phyloP scores from a whole-genome alignment of 2,113 vertebrate species.

The Delphinus delphis region DNA sequence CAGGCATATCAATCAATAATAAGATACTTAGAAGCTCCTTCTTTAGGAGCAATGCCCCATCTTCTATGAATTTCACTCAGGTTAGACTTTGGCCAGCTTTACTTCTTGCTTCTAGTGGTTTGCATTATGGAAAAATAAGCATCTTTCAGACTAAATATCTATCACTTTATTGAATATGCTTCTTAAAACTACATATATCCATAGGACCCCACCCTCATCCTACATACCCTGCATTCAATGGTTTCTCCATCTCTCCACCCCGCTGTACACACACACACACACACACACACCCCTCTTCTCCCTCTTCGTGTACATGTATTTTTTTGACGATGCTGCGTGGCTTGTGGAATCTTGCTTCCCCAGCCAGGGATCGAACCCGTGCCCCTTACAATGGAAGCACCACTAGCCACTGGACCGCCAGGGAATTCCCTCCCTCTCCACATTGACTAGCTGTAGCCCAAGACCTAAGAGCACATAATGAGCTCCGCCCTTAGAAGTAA shows the following conservation, averaged over 20 bases:
- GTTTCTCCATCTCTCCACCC: neutral
- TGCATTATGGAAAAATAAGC: neutral
- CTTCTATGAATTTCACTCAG: neutral
- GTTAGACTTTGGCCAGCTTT: neutral
- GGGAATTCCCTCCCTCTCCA: neutral
- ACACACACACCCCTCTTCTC: neutral
- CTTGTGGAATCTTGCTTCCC: neutral
- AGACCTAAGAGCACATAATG: neutral
- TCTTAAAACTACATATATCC: neutral
- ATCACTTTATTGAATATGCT: neutral
- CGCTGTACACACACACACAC: neutral
- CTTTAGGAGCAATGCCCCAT: accelerated
- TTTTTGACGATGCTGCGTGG: neutral
- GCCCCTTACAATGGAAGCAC: accelerated
- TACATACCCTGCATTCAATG: too few species aligned
- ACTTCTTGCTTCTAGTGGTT: neutral
- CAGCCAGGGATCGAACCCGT: neutral
- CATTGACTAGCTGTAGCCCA: accelerated
- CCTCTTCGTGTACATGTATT: neutral
- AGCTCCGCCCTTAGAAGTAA: neutral
- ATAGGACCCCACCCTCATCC: accelerated
- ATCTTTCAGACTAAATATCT: neutral
- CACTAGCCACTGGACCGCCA: neutral
- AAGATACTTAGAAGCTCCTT: neutral
- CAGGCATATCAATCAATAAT: neutral